Percentiles rank a stretch among this genome's conserved stretches.
Evolutionary conservation across 2,113 vertebrate species (phyloP).

Genomic region (Haliaeetus leucogaster): DNA sequence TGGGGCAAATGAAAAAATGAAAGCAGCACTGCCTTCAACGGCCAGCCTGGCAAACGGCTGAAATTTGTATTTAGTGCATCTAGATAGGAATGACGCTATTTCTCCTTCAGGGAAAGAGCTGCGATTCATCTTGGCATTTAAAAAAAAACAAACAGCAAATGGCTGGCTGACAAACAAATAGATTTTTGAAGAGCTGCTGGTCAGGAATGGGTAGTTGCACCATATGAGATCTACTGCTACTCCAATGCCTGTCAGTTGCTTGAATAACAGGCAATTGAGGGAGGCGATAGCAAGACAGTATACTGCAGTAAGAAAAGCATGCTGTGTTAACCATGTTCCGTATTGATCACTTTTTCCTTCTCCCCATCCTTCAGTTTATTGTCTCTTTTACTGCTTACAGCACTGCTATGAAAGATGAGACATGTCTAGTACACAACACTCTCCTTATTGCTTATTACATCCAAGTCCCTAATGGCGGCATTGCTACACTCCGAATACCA

Average conservation of each 20-base stretch:
- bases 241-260: background rate
- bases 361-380: background rate
- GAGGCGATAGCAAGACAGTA: background rate
- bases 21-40: background rate
- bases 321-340: background rate
- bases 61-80: slow-evolving; percentile 41
- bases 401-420: background rate
- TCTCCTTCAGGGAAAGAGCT: slow-evolving; percentile 36
- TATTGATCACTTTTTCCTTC: background rate
- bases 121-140: slow-evolving; percentile 17
- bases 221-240: background rate
- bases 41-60: background rate
- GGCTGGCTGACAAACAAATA: background rate
- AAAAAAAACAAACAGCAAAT: slow-evolving; percentile 8
- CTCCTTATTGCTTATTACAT: background rate
- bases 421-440: background rate
- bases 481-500: background rate
- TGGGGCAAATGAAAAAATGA: background rate
- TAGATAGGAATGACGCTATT: background rate
- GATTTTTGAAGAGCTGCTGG: background rate
- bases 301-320: background rate
- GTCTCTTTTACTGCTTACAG: background rate
- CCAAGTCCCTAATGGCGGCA: background rate
- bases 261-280: background rate
- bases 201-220: slow-evolving; percentile 14